These are phyloP conservation scores for Oryzias celebensis DNA, from an alignment of 2,113 vertebrate genomes.

Conservation along the genomic window DNA sequence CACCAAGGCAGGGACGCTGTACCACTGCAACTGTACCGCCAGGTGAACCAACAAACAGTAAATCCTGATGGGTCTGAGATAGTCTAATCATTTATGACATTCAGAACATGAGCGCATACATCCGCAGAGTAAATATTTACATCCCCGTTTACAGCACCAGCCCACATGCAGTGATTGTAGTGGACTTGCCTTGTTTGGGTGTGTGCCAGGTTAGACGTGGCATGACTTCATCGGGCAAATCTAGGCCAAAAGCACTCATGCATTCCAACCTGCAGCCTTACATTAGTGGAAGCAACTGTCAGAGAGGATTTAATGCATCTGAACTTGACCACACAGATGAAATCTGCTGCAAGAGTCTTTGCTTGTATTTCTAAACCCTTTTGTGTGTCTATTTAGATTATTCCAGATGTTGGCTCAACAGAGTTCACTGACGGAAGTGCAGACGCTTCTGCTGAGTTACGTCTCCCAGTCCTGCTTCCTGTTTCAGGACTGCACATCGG, in stretches of 20 bases:
- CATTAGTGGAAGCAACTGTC: neutral
- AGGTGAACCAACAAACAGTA: slow-evolving; percentile 62
- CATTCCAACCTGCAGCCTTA: slow-evolving; percentile 10
- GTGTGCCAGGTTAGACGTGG: neutral
- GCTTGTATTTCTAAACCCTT: neutral
- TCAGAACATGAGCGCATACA: neutral
- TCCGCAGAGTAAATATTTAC: slow-evolving; percentile 16
- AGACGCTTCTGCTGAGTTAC: slow-evolving; percentile 57
- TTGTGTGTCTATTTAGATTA: slow-evolving; percentile 23
- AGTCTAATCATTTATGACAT: neutral
- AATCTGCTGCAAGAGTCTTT: neutral
- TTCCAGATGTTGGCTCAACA: slow-evolving; percentile 65
- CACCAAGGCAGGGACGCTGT: slow-evolving; percentile 57
- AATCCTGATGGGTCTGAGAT: neutral
- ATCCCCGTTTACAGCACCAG: neutral
- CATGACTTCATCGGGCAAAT: slow-evolving; percentile 26
- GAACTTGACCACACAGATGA: neutral
- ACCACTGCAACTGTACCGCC: slow-evolving; percentile 84
- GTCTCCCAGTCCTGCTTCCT: slow-evolving; percentile 73
- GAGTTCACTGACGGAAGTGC: slow-evolving; percentile 45
- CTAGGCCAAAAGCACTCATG: neutral
- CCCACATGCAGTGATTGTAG: slow-evolving; percentile 1
- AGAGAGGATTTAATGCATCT: neutral
- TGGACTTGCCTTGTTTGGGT: slow-evolving; percentile 5
- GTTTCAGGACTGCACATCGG: slow-evolving; percentile 45